Evolutionary conservation across 2,797 vertebrate genomes (phyloP).

Genomic region (Pipistrellus nathusii): DNA sequence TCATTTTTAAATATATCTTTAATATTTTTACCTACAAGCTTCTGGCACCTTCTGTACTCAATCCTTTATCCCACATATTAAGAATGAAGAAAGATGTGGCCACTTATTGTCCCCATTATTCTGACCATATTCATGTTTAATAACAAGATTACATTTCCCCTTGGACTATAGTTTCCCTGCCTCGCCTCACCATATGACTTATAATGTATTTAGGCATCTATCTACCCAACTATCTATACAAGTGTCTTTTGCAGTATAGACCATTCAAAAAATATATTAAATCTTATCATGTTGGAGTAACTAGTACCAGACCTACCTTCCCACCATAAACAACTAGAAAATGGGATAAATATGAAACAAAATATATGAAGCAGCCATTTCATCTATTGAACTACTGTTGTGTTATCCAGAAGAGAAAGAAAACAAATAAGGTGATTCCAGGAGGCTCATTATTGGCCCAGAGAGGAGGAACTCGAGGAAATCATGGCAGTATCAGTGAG

Average conservation of each 20-base stretch:
- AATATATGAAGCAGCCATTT: constrained; percentile 19
- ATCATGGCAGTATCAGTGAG: background rate
- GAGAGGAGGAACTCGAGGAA: background rate
- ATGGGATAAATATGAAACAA: background rate
- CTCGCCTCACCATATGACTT: background rate
- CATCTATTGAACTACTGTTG: background rate
- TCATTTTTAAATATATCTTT: constrained; percentile 42
- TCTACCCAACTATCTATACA: background rate
- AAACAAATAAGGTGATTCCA: background rate
- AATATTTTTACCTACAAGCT: background rate
- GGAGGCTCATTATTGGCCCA: background rate
- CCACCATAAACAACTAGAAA: constrained; percentile 48
- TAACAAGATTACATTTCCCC: constrained; percentile 48
- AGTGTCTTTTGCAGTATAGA: constrained; percentile 20
- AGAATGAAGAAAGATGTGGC: background rate
- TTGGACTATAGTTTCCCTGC: background rate
- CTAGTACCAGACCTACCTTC: background rate
- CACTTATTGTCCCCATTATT: background rate
- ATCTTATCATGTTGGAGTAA: background rate
- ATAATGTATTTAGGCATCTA: background rate
- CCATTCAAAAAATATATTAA: constrained; percentile 39
- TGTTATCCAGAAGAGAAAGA: constrained; percentile 31
- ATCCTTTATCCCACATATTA: background rate
- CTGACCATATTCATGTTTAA: background rate
- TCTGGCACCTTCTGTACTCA: background rate